phyloP scores from a whole-genome alignment of 2,113 vertebrate genomes.

The Gnathonemus longibarbis region DNA sequence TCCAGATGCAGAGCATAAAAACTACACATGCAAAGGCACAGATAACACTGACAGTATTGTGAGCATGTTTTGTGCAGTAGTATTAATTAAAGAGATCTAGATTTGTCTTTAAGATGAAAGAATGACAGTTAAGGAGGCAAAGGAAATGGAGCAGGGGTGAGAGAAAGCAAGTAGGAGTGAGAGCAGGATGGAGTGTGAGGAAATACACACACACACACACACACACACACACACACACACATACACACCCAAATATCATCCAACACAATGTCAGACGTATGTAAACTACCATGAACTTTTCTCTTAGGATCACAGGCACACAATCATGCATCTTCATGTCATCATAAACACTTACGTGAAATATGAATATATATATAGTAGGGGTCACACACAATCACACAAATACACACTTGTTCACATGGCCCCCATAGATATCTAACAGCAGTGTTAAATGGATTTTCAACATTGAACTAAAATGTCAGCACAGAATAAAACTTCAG shows the following conservation, averaged over 20 bases:
- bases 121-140: background rate
- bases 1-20: background rate
- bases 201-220: background rate
- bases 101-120: background rate
- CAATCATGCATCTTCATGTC: background rate
- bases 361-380: background rate
- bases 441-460: background rate
- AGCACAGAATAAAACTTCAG: background rate
- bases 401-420: background rate
- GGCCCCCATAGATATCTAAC: background rate
- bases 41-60: background rate
- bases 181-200: background rate
- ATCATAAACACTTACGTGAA: background rate
- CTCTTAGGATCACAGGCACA: slow-evolving; percentile 13
- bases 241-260: background rate
- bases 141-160: background rate
- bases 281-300: background rate
- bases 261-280: background rate
- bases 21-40: background rate
- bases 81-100: background rate
- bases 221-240: background rate
- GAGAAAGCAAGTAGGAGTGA: background rate
- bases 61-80: background rate
- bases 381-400: background rate
- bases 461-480: background rate